These are phyloP conservation scores for Ciconia nigra DNA, from an alignment of 2,797 vertebrate species.

Conservation along the genomic window DNA sequence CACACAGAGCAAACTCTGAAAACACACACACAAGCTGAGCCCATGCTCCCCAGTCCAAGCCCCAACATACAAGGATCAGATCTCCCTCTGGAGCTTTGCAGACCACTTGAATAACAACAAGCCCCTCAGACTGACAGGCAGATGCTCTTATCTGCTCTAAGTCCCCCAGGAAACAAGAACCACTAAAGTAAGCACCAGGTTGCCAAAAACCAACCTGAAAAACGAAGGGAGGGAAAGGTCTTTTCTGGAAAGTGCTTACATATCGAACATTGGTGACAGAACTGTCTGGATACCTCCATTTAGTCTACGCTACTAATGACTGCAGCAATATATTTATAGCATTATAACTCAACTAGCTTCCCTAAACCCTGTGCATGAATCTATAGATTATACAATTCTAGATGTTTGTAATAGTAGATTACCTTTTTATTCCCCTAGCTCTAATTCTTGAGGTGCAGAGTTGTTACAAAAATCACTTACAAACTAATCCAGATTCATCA, in stretches of 20 bases:
- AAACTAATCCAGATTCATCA: constrained; percentile 42
- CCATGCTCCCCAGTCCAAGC: fast-evolving
- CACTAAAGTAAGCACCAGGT: neutral
- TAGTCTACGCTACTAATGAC: neutral
- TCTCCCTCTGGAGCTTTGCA: neutral
- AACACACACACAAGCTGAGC: neutral
- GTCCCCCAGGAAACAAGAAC: neutral
- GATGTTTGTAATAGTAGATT: neutral
- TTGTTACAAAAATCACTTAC: constrained; percentile 1
- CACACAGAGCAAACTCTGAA: neutral
- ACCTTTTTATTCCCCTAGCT: neutral
- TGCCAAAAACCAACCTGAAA: neutral
- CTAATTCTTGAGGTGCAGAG: constrained; percentile 34
- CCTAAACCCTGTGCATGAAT: neutral
- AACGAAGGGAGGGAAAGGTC: neutral
- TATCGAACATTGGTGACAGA: neutral
- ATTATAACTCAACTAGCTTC: neutral
- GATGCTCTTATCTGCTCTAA: neutral
- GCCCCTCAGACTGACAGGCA: neutral
- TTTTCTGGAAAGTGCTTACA: neutral
- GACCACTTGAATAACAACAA: neutral
- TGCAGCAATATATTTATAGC: neutral
- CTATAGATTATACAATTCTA: neutral
- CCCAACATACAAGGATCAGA: neutral
- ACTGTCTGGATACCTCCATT: neutral